These are phyloP conservation scores for Scolanthus callimorphus DNA, from an alignment of 92 coral and sea anemone genomes.

Conservation along the genomic window DNA sequence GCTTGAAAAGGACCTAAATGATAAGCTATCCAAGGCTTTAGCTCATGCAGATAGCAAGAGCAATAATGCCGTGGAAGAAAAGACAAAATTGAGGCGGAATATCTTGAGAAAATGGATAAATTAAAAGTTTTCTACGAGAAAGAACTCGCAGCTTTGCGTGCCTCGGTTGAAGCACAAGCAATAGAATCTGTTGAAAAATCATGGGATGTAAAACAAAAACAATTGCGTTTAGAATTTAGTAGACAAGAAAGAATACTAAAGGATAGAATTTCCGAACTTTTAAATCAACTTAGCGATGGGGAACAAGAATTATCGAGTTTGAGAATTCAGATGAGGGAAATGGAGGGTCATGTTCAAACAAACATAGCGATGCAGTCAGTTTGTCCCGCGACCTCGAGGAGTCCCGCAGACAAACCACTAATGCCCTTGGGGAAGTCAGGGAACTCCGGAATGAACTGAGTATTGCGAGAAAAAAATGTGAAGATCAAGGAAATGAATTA, in stretches of 20 bases:
- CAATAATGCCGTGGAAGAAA: conserved; percentile 63
- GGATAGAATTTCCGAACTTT: conserved; percentile 87
- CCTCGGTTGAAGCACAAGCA: conserved; percentile 37
- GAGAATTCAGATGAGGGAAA: conserved; percentile 51
- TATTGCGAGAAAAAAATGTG: conserved; percentile 68
- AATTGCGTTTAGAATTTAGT: conserved; percentile 59
- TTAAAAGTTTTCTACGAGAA: conserved; percentile 85
- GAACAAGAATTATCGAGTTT: conserved; percentile 63
- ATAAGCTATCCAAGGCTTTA: conserved; percentile 41
- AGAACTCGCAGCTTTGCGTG: conserved; percentile 77
- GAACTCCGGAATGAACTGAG: conserved; percentile 57
- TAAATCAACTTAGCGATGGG: conserved; percentile 65
- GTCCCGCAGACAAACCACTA: conserved; percentile 46
- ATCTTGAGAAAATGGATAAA: conserved; percentile 79
- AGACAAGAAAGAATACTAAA: conserved; percentile 89
- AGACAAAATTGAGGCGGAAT: conserved; percentile 73
- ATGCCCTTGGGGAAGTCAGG: conserved; percentile 70
- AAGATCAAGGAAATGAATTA: conserved; percentile 76
- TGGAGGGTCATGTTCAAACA: conserved; percentile 27
- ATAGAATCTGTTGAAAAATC: conserved; percentile 50
- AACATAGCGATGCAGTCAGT: conserved; percentile 36
- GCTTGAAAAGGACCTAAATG: conserved; percentile 64
- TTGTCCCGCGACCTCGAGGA: conserved; percentile 58
- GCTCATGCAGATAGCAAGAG: conserved; percentile 51
- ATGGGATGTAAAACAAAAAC: conserved; percentile 69